Percentiles rank a stretch among this genome's conserved stretches.
These are phyloP conservation scores for Drosophila meridiana DNA, from an alignment of 2,888 invertebrate species.

Conservation along the genomic window DNA sequence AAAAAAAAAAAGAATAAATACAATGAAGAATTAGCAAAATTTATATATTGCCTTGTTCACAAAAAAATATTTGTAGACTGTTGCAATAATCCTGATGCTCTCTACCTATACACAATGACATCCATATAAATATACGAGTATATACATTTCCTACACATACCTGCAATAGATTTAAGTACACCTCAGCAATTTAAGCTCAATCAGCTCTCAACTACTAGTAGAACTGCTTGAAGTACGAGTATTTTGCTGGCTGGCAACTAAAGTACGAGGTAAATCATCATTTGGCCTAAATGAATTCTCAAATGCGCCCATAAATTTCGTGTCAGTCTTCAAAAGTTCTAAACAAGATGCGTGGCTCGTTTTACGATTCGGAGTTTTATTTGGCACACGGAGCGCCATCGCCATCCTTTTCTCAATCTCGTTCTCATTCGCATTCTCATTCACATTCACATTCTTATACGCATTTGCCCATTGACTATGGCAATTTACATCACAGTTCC, in stretches of 20 bases:
- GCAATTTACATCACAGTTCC: slow-evolving; percentile 33
- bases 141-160: background rate
- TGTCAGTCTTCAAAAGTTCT: slow-evolving; percentile 49
- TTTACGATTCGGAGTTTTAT: slow-evolving; percentile 66
- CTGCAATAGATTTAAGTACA: slow-evolving; percentile 10
- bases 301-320: slow-evolving; percentile 58
- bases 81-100: background rate
- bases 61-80: background rate
- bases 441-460: slow-evolving; percentile 7
- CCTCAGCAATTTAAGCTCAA: slow-evolving; percentile 30
- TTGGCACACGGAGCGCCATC: slow-evolving; percentile 61
- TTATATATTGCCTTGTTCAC: background rate
- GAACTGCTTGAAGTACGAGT: slow-evolving; percentile 19
- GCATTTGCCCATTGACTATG: slow-evolving; percentile 27
- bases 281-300: slow-evolving; percentile 45
- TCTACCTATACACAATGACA: background rate
- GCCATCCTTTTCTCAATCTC: slow-evolving; percentile 31
- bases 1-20: no score
- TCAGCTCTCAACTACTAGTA: slow-evolving; percentile 27
- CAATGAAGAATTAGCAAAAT: background rate
- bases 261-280: slow-evolving; percentile 42
- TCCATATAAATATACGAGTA: background rate
- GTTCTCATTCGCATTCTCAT: slow-evolving; percentile 6
- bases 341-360: slow-evolving; percentile 49
- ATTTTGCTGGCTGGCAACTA: slow-evolving; percentile 13